Conservation (phyloP, 2,888 invertebrate genomes). For the Zhengitettix transpicula region DNA sequence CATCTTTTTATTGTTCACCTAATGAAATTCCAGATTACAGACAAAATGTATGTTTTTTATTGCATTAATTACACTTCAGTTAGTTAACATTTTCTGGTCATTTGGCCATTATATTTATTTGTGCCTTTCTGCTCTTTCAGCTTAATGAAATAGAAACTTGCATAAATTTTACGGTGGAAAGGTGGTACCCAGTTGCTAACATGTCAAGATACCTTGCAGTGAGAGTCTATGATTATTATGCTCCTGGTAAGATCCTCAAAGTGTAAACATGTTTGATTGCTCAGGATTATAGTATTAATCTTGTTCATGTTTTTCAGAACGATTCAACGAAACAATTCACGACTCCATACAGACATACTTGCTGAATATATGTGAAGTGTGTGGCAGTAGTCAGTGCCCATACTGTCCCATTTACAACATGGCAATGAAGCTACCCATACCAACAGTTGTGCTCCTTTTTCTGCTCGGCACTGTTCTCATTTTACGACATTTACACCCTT, state of each 20-base stretch:
- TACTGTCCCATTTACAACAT: constrained; percentile 77
- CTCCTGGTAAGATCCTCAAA: constrained; percentile 54
- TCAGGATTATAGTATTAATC: not conserved
- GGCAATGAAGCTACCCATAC: constrained; percentile 23
- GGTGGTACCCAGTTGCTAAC: constrained; percentile 93
- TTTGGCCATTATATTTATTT: too few species aligned
- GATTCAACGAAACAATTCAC: constrained; percentile 82
- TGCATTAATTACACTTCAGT: too few species aligned
- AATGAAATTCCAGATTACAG: too few species aligned
- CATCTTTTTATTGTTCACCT: too few species aligned
- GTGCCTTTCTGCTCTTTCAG: constrained; percentile 27
- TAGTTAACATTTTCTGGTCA: too few species aligned
- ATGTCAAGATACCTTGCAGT: constrained; percentile 85
- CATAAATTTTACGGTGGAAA: constrained; percentile 79
- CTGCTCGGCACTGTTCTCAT: not conserved
- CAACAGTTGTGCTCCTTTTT: constrained; percentile 2
- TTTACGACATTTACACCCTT: constrained; percentile 5
- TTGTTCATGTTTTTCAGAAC: constrained; percentile 39
- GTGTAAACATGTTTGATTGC: not conserved
- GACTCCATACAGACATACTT: constrained; percentile 73
- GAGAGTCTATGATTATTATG: constrained; percentile 87
- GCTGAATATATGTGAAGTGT: constrained; percentile 83
- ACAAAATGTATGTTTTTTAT: too few species aligned
- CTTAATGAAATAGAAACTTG: constrained; percentile 72
- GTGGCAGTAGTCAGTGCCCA: constrained; percentile 86